phyloP scores from a whole-genome alignment of 2,888 invertebrate species.

The Epinotia bilunana region DNA sequence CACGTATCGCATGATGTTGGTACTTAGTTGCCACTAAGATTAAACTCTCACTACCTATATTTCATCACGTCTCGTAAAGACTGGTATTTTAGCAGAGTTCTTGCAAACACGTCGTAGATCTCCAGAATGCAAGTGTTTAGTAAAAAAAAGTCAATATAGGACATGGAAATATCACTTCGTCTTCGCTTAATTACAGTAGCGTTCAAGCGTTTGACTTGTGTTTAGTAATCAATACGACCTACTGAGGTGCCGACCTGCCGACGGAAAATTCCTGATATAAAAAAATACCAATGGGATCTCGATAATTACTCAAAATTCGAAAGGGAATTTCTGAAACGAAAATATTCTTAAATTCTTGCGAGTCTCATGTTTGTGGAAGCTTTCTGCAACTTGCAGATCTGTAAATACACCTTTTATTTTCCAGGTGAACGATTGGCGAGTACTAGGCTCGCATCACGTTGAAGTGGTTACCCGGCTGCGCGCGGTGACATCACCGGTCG shows the following conservation, averaged over 20 bases:
- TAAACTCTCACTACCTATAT: too few relatives aligned
- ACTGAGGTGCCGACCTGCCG: too few relatives aligned
- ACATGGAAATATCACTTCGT: not conserved
- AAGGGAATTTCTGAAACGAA: too few relatives aligned
- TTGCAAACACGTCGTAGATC: not conserved
- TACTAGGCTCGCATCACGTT: constrained; percentile 95
- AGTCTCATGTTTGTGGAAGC: too few relatives aligned
- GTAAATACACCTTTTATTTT: constrained; percentile 34
- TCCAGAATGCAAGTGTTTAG: not conserved
- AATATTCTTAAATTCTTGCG: too few relatives aligned
- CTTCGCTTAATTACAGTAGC: too few relatives aligned
- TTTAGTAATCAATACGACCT: too few relatives aligned
- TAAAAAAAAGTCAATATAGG: not conserved
- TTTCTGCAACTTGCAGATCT: too few relatives aligned
- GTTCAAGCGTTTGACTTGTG: too few relatives aligned
- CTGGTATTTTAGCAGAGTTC: not conserved
- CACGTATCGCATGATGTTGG: not conserved
- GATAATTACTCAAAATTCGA: too few relatives aligned
- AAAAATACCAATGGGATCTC: too few relatives aligned
- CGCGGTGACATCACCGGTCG: constrained; percentile 91
- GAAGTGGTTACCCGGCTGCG: constrained; percentile 95
- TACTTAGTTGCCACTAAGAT: not conserved
- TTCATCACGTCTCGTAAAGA: not conserved
- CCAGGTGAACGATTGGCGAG: constrained; percentile 93
- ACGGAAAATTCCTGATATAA: too few relatives aligned